A percentile compares a stretch with the other conserved stretches of the same genome.
These are phyloP conservation scores for Tragelaphus buxtoni DNA, from an alignment of 2,113 vertebrate genomes.

Conservation along the genomic window DNA sequence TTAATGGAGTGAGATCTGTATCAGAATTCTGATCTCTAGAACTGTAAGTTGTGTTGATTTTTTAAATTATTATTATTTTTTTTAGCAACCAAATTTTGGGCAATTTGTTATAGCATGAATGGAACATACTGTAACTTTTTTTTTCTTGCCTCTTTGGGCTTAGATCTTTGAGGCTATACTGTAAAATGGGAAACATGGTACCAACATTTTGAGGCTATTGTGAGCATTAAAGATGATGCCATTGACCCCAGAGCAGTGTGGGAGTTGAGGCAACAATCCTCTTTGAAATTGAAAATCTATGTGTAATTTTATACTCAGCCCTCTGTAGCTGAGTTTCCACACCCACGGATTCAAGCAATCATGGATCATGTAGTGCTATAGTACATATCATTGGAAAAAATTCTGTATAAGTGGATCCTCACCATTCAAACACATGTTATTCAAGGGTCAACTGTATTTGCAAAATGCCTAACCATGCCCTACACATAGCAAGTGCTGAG, in stretches of 20 bases:
- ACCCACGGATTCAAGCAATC: neutral
- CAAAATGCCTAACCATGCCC: neutral
- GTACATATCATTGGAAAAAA: neutral
- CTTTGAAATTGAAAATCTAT: neutral
- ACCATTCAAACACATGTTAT: neutral
- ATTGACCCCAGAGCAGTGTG: neutral
- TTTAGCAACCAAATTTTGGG: neutral
- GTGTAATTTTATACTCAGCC: neutral
- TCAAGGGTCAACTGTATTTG: neutral
- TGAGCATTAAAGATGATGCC: neutral
- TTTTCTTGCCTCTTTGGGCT: neutral
- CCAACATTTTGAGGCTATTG: neutral
- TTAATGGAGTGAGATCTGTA: neutral
- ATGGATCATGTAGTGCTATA: neutral
- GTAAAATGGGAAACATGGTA: neutral
- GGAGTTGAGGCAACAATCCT: neutral
- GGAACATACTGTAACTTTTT: neutral
- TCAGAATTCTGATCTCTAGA: neutral
- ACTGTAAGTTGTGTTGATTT: neutral
- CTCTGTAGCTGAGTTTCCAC: neutral
- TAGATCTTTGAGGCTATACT: neutral
- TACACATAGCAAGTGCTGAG: neutral
- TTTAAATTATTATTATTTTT: too few relatives aligned
- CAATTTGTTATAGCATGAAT: neutral
- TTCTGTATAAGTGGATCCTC: neutral